A percentile compares a stretch with the other conserved stretches of the same genome.
phyloP scores from a whole-genome alignment of 2,113 vertebrate species.

The Myodes glareolus region DNA sequence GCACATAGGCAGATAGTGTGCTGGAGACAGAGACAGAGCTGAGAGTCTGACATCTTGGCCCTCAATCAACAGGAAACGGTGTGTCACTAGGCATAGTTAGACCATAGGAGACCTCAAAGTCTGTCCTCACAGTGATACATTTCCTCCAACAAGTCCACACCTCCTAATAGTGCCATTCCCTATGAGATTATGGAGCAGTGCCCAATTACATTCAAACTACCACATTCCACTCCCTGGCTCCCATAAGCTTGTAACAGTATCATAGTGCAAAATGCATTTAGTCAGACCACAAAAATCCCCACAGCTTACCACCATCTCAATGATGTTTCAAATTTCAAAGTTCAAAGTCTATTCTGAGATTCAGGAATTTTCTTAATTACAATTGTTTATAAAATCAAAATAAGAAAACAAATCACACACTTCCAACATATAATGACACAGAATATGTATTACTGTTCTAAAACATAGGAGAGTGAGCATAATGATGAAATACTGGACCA shows the following conservation, averaged over 20 bases:
- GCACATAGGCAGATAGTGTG: not conserved
- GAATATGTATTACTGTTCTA: not conserved
- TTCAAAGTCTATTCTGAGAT: not conserved
- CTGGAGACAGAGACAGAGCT: not conserved
- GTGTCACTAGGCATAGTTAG: not conserved
- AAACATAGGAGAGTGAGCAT: not conserved
- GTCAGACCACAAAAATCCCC: not conserved
- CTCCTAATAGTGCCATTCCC: not conserved
- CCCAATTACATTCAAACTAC: not conserved
- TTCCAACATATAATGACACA: not conserved
- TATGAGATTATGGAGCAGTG: not conserved
- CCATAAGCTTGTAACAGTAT: not conserved
- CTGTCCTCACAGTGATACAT: not conserved
- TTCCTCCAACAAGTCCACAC: not conserved
- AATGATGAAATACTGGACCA: not conserved
- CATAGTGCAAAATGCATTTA: not conserved
- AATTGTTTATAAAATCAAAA: not conserved
- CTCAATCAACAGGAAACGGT: not conserved
- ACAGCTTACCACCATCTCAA: not conserved
- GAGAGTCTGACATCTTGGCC: not conserved
- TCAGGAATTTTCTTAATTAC: not conserved
- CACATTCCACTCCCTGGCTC: not conserved
- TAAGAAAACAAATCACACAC: not conserved
- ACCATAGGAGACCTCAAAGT: not conserved
- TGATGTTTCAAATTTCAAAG: not conserved